Evolutionary conservation across 2,797 vertebrate genomes (phyloP), one percentile per base, ranked within the genome.

Genomic region (Enteromius treurensis): DNA sequence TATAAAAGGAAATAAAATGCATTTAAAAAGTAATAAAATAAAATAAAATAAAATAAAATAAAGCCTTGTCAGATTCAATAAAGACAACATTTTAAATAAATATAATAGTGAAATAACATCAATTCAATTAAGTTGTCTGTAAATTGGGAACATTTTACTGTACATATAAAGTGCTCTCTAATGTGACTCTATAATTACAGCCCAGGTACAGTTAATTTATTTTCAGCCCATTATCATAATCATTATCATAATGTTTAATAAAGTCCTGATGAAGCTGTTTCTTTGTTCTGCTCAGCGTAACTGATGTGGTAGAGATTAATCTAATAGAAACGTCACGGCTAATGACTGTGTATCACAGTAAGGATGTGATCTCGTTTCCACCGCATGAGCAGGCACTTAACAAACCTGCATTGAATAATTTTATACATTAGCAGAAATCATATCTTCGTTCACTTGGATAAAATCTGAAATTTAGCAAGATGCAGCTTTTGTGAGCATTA

Each of bases 301-400:
- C 13, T 17, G 34, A 74, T 81, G 32, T 19, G 81, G 49, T 69
- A 53, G 67, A 85, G 70, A 84, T 85, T 53, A 82, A 73, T 32
- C 17, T 37, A 42, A 89, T 85, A 88, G 88, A 84, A 84, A 64
- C 58, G 75, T 73, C 83, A 64, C 8, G 42, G 23, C 29, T 74
- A 86, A 34, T 51, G 80, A 79, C 65, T 74, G 37, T 76, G 82
- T 17, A 40, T 78, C 45, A 73, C 58, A 42, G 15, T 55, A 51
- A 69, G 45, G 60, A 80, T 71, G 49, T 15, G 42, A 51, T 81
- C 55, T 53, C 51, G n/a, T 40, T 58, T 78, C 83, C 55, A 26
- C 26, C 11, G 21, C 26, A 77, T 21, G 15, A 62, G 80, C 77
- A 69, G 68, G 21, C 37, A 5, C 84, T 87, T 82, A 88, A 85